Evolutionary conservation across 2,113 vertebrate species (phyloP), one percentile per base, ranked within the genome.

Genomic region (Gymnorhina tibicen): DNA sequence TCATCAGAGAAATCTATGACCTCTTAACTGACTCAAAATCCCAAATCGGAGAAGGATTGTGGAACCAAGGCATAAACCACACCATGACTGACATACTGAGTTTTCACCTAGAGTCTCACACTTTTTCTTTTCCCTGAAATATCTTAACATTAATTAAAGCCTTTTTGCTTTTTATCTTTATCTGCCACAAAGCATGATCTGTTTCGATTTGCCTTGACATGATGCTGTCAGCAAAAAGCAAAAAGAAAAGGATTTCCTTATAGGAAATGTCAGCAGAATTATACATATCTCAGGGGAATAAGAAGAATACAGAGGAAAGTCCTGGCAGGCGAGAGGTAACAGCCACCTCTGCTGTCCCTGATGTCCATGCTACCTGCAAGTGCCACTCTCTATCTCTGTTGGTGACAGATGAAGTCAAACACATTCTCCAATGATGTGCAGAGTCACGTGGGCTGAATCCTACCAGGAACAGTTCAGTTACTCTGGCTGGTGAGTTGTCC

Each of bases 51-150:
- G 16, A 23, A 79, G 18, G 16, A 4, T 39, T 66, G 16, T 60
- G 47, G 81, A 91, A 49, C 39, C 8, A 15, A 84, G 35, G 47
- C 12, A 47, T 27, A 28, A 28, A 74, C 3, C n/a, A 55, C 44
- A 27, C 39, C 1, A 0, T 19, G n/a, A 47, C 44, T 5, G 28
- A 39, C 28, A 30, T 6, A 44, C 2, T 21, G 16, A 5, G 23
- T 75, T 70, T 55, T 81, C 42, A 39, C 33, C 15, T 44, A 9
- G 23, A 66, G 21, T 44, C 24, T 56, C 47, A 56, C 35, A 44
- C 6, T 63, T 66, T 16, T n/a, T 64, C 42, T 73, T 63, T 62
- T 10, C 58, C 39, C 30, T 73, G 52, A 85, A 78, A 72, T 85
- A 79, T 20, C 42, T 56, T 24, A 50, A 63, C 32, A 41, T 87